Percentiles rank a stretch among this genome's conserved stretches.
phyloP scores from a whole-genome alignment of 2,797 vertebrate genomes.

The Cephalopachus bancanus region DNA sequence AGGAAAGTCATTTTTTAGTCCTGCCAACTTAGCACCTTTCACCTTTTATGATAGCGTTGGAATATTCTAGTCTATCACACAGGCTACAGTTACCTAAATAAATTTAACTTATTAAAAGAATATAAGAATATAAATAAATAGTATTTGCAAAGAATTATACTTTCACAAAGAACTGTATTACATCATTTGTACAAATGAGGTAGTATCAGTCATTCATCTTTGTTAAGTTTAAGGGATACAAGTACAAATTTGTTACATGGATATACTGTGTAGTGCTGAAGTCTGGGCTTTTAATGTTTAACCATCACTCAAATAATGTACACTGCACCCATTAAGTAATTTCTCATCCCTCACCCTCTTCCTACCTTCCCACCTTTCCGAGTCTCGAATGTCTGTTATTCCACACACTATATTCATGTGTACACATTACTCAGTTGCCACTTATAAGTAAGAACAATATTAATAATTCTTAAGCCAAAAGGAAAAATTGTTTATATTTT shows the following conservation, averaged over 20 bases:
- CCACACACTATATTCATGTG: not conserved
- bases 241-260: not conserved
- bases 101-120: slow-evolving; percentile 51
- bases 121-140: slow-evolving; percentile 17
- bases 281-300: not conserved
- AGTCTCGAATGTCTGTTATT: not conserved
- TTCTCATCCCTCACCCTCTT: not conserved
- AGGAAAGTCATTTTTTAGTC: not conserved
- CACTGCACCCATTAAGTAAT: not conserved
- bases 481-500: not conserved
- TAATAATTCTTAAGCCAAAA: not conserved
- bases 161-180: slow-evolving; percentile 28
- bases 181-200: slow-evolving; percentile 44
- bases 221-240: not conserved
- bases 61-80: slow-evolving; percentile 10
- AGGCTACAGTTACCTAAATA: slow-evolving; percentile 52
- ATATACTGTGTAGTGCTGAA: not conserved
- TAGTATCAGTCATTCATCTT: not conserved
- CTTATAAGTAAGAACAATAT: not conserved
- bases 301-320: not conserved
- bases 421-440: not conserved
- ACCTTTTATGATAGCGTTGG: not conserved
- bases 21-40: not conserved
- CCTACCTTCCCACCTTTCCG: not conserved
- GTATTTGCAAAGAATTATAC: not conserved